Conservation (phyloP, 2,113 vertebrate species). For the Cyphomyrus plagiostoma region DNA sequence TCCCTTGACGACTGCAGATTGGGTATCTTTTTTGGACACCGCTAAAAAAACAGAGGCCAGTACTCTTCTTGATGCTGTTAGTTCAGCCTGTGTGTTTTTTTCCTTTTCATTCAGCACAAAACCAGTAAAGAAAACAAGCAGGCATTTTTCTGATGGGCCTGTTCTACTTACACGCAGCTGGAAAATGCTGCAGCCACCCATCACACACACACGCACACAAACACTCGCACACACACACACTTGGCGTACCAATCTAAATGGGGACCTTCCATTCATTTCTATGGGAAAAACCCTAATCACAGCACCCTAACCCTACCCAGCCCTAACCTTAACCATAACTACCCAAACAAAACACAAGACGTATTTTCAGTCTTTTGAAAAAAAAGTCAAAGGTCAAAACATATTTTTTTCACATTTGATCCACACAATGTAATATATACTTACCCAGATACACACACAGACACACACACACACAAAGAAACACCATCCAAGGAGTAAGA, state of each 20-base stretch:
- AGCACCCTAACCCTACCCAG: no score
- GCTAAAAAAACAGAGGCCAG: background rate
- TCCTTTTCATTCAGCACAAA: background rate
- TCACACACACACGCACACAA: background rate
- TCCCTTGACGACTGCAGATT: slow-evolving; percentile 3
- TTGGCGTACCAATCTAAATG: no score
- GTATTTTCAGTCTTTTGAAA: no score
- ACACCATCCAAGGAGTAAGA: background rate
- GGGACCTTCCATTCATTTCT: no score
- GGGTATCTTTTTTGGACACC: slow-evolving; percentile 1
- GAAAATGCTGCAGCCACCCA: background rate
- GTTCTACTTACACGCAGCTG: background rate
- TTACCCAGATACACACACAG: background rate
- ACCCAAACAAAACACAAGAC: no score
- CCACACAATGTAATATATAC: background rate
- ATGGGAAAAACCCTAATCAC: no score
- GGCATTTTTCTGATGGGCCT: slow-evolving; percentile 7
- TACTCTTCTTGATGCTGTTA: background rate
- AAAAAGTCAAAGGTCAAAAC: no score
- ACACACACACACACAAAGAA: background rate
- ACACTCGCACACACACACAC: background rate
- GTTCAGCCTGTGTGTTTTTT: background rate
- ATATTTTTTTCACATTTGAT: background rate
- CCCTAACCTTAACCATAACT: no score
- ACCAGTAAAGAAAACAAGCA: background rate